Evolutionary conservation across 2,888 invertebrate genomes (phyloP), one percentile per base, ranked within the genome.

Genomic region (Ferdinandea cuprea): DNA sequence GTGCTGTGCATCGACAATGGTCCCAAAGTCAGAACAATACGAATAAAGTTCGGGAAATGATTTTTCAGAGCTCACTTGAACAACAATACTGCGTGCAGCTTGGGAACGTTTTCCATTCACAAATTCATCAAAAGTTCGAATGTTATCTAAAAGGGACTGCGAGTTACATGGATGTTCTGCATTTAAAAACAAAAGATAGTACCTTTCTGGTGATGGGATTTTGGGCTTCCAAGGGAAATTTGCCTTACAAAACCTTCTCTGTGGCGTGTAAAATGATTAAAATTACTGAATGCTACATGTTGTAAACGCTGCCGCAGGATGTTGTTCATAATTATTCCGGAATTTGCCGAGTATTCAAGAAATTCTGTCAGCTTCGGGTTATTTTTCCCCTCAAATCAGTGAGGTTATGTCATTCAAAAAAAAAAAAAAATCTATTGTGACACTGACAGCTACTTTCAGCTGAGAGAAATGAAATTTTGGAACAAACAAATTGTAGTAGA

Each of bases 11-110:
- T 92, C 92, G 83, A 93, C 91, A 56, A 97, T 91, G 6, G 88
- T 89, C 7, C 95, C 95, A 90, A 94, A 94, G 85, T 93, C 91
- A 25, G 92, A 92, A 89, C 96, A 96, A 88, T 95, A 95, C 3
- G 92, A 91, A 88, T 94, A 92, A 63, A 96, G 91, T 89, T 96
- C 95, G 52, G 89, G 89, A 87, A 93, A 94, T 0, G 95, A 95
- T 54, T 93, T 92, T 65, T 94, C 92, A 0, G 95, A 95, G 87
- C 94, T 94, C 1, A 96, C 94, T 91, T 96, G 96, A 4, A 97
- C 93, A 32, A 96, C 90, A 68, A 96, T 91, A 90, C 95, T 95
- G 77, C 93, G 92, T 59, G 90, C 91, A 0, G 96, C 96, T 89
- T 96, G 93, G 2, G 90, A 88, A 88, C 94, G 93, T 85, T 95